These are phyloP conservation scores for Danio rerio DNA, from an alignment of 2,113 vertebrate species.

Conservation along the genomic window GRCz12tu NC_133180.1:73333001-73333500, in stretches of 20 bases:
- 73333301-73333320: slow-evolving; percentile 84
- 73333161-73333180: not conserved
- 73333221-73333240: slow-evolving; percentile 61
- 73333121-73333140: too few relatives aligned
- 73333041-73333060: too few relatives aligned
- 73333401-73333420: too few relatives aligned
- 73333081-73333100: too few relatives aligned
- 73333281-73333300: slow-evolving; percentile 92
- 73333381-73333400: not conserved
- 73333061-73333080: too few relatives aligned
- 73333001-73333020: too few relatives aligned
- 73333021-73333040: too few relatives aligned
- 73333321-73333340: slow-evolving; percentile 81
- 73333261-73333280: slow-evolving; percentile 88
- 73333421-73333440: not conserved
- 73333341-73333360: slow-evolving; percentile 91
- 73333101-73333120: too few relatives aligned
- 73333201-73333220: too few relatives aligned
- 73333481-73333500: slow-evolving; percentile 88
- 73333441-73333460: slow-evolving; percentile 86
- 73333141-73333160: too few relatives aligned
- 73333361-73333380: slow-evolving; percentile 83
- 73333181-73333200: not conserved
- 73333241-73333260: slow-evolving; percentile 99
- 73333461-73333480: slow-evolving; percentile 92